Conservation (phyloP, 2,113 vertebrate genomes). For the Prionailurus viverrinus region DNA sequence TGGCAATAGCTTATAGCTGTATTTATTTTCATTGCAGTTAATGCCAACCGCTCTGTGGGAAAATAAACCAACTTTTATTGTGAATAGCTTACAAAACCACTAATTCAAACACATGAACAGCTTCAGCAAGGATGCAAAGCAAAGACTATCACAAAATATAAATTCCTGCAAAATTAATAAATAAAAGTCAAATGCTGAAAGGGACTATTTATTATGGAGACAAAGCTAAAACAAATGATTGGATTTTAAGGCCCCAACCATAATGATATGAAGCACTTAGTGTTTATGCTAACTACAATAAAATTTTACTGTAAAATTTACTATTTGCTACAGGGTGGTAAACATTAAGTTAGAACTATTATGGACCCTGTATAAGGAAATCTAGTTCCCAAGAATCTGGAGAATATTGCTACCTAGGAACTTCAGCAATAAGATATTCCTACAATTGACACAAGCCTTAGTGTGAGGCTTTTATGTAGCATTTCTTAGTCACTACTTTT, state of each 20-base stretch:
- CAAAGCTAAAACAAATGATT: slow-evolving; percentile 40
- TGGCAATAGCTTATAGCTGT: slow-evolving; percentile 13
- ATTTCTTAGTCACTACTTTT: slow-evolving; percentile 40
- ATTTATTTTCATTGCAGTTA: slow-evolving; percentile 55
- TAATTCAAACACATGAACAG: slow-evolving; percentile 37
- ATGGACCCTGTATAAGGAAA: background rate
- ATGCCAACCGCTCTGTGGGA: background rate
- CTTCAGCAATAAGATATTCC: background rate
- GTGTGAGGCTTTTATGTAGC: background rate
- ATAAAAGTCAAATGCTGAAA: slow-evolving; percentile 51
- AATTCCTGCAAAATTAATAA: slow-evolving; percentile 50
- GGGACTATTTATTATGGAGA: background rate
- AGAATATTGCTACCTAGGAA: background rate
- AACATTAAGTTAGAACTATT: background rate
- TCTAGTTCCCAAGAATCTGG: background rate
- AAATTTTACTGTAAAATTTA: slow-evolving; percentile 50
- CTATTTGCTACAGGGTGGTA: background rate
- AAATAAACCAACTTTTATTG: slow-evolving; percentile 59
- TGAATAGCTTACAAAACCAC: slow-evolving; percentile 42
- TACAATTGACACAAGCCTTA: background rate
- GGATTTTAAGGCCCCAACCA: background rate
- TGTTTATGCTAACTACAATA: background rate
- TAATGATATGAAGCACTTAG: background rate
- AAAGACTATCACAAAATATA: background rate
- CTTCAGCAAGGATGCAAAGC: slow-evolving; percentile 42